A percentile compares a stretch with the other conserved stretches of the same genome.
phyloP scores from a whole-genome alignment of 2,113 vertebrate genomes.

The Jacana jacana region DNA sequence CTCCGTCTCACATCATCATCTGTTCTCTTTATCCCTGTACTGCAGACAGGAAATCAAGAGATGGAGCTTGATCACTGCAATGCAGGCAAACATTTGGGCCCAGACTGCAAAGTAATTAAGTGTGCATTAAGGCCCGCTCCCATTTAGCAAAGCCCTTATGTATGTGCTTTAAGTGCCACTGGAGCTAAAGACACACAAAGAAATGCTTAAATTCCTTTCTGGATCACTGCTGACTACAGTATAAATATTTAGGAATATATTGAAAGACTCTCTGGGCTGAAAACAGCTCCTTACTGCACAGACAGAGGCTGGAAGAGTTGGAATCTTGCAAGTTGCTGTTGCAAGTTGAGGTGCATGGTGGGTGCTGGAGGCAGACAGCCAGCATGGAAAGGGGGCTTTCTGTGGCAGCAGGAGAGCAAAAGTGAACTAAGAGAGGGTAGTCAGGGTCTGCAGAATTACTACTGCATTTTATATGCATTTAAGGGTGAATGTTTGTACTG shows the following conservation, averaged over 20 bases:
- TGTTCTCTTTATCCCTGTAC: background rate
- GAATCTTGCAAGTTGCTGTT: background rate
- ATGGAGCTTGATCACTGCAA: background rate
- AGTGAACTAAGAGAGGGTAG: background rate
- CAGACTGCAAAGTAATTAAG: conserved; percentile 36
- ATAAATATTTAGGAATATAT: conserved; percentile 7
- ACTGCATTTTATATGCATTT: background rate
- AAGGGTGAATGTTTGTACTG: background rate
- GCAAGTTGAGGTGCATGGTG: background rate
- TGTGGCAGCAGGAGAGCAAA: background rate
- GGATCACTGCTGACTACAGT: background rate
- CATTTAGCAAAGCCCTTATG: background rate
- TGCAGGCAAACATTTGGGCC: background rate
- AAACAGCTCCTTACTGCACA: background rate
- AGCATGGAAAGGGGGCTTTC: background rate
- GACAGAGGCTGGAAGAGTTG: background rate
- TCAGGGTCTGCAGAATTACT: background rate
- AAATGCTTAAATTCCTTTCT: conserved; percentile 17
- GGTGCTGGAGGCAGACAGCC: background rate
- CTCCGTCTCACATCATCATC: conserved; percentile 10
- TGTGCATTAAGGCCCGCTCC: conserved; percentile 31
- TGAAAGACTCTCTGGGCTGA: background rate
- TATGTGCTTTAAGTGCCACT: conserved; percentile 2
- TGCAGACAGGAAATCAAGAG: conserved; percentile 41
- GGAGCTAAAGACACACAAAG: conserved; percentile 4